Conservation (phyloP, 92 coral and sea anemone genomes). For the Anthopleura xanthogrammica region DNA sequence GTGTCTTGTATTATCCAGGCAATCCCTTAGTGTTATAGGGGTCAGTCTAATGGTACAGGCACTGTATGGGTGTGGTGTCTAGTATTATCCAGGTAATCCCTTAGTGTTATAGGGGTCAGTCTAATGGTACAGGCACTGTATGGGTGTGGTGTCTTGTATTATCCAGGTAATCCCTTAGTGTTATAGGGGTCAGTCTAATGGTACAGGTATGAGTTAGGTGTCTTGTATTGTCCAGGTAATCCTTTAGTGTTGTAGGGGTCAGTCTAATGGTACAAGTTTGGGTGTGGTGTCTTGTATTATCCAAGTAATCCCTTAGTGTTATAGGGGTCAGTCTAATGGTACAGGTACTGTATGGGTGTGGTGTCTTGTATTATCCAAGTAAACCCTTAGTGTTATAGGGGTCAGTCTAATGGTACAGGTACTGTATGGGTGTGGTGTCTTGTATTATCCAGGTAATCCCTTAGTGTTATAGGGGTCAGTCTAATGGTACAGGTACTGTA, state of each 20-base stretch:
- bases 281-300: too few species aligned
- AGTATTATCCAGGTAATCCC: constrained; percentile 83
- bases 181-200: constrained; percentile 78
- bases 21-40: constrained; percentile 83
- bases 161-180: constrained; percentile 81
- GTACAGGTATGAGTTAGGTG: constrained; percentile 43
- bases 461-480: constrained; percentile 51
- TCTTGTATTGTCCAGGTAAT: too few species aligned
- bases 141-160: constrained; percentile 14
- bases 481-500: too few species aligned
- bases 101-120: constrained; percentile 72
- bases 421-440: constrained; percentile 27
- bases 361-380: constrained; percentile 44
- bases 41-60: constrained; percentile 81
- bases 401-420: constrained; percentile 77
- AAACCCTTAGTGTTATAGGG: constrained; percentile 85
- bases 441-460: constrained; percentile 75
- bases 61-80: constrained; percentile 26
- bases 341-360: too few species aligned
- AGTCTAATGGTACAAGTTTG: too few species aligned
- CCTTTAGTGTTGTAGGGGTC: too few species aligned
- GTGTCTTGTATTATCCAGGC: constrained; percentile 58
- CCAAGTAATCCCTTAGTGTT: too few species aligned
- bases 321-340: too few species aligned
- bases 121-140: constrained; percentile 91